phyloP scores from a whole-genome alignment of 37 sponge, comb jelly and placozoan species.

The Halisarca cf. caerulea region DNA sequence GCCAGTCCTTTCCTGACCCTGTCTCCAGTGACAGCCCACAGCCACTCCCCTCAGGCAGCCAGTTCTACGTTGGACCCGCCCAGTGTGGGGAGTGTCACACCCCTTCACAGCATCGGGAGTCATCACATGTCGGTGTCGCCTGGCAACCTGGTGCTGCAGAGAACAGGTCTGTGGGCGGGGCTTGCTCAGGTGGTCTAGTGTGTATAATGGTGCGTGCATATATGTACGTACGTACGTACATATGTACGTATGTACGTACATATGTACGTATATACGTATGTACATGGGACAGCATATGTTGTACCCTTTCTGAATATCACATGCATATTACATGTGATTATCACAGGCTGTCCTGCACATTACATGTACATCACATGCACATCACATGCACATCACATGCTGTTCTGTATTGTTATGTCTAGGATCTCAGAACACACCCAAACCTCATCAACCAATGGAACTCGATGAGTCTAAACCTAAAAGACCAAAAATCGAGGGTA shows the following conservation, averaged over 20 bases:
- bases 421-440: constrained; percentile 23
- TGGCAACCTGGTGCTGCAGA: neutral
- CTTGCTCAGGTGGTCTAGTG: neutral
- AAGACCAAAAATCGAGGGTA: constrained; percentile 78
- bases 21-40: constrained; percentile 39
- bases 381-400: neutral
- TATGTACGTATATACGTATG: neutral
- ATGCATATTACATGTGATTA: neutral
- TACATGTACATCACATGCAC: too few species aligned
- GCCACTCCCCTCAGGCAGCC: constrained; percentile 23
- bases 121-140: neutral
- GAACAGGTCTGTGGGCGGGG: constrained; percentile 3
- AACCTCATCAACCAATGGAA: neutral
- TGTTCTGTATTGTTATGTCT: neutral
- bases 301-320: too few species aligned
- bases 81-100: constrained; percentile 33
- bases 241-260: neutral
- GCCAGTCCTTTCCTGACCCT: constrained; percentile 41
- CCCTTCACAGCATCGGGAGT: constrained; percentile 11
- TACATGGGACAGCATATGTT: too few species aligned
- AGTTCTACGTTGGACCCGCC: constrained; percentile 18
- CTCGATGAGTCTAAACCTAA: constrained; percentile 23
- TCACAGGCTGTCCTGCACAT: neutral
- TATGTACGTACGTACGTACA: neutral
- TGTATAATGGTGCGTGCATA: neutral